Percentiles rank a stretch among this genome's conserved stretches.
Evolutionary conservation across 2,797 vertebrate species (phyloP).

Genomic region (Tangara arthus): DNA sequence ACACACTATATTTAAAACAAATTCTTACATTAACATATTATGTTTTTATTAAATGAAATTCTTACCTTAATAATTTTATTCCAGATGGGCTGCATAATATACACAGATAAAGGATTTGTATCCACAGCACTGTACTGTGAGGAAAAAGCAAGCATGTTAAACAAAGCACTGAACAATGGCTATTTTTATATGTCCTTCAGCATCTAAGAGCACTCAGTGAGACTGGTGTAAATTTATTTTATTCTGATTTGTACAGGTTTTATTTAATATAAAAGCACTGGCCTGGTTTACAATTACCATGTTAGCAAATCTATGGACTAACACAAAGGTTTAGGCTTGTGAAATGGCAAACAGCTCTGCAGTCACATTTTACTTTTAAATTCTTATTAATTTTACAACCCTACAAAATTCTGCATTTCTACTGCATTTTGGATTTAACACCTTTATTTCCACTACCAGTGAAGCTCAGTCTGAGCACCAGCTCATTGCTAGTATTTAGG

Average conservation of each 20-base stretch:
- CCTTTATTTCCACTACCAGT: background rate
- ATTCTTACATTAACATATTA: background rate
- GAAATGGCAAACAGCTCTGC: background rate
- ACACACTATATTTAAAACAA: background rate
- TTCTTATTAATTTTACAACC: background rate
- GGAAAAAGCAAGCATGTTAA: background rate
- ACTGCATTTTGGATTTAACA: background rate
- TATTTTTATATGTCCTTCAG: background rate
- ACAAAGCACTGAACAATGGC: background rate
- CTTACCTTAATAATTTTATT: constrained; percentile 73
- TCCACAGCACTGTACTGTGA: constrained; percentile 72
- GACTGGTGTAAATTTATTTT: background rate
- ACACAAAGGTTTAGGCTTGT: background rate
- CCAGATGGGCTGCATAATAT: constrained; percentile 75
- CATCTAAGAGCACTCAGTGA: background rate
- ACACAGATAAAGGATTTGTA: constrained; percentile 74
- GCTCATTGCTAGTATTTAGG: background rate
- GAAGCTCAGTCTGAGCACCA: background rate
- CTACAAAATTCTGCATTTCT: background rate
- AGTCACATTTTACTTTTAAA: background rate
- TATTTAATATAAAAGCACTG: background rate
- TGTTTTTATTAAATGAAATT: background rate
- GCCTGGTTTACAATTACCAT: background rate
- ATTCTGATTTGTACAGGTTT: background rate
- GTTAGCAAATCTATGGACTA: background rate